Evolutionary conservation across 2,888 invertebrate genomes (phyloP).

Genomic region (Trichogramma evanescens): DNA sequence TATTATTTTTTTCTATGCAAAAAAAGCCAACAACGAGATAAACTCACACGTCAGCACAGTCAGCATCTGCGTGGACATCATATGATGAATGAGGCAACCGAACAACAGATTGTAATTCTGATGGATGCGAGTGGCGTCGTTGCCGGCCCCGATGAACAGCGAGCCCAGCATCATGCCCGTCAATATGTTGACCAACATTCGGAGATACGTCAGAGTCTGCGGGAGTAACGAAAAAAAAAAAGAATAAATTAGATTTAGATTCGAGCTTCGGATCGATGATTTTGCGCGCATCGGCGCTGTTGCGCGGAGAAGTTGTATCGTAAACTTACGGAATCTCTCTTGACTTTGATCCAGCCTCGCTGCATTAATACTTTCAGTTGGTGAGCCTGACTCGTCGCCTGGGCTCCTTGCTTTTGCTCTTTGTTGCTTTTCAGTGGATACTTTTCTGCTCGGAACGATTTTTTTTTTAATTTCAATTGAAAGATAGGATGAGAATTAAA

Average conservation of each 20-base stretch:
- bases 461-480: background rate
- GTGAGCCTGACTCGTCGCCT: slow-evolving; percentile 65
- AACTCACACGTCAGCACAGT: slow-evolving; percentile 78
- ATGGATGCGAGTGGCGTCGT: slow-evolving; percentile 68
- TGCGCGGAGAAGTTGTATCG: background rate
- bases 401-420: slow-evolving; percentile 40
- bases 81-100: slow-evolving; percentile 86
- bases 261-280: too few species aligned
- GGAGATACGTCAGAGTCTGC: slow-evolving; percentile 71
- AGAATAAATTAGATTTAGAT: background rate
- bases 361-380: slow-evolving; percentile 65
- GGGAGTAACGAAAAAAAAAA: background rate
- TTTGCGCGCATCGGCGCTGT: too few species aligned
- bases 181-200: slow-evolving; percentile 66
- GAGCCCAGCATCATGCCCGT: slow-evolving; percentile 72
- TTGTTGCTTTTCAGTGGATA: slow-evolving; percentile 23
- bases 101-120: slow-evolving; percentile 85
- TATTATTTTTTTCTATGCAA: background rate
- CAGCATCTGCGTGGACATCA: slow-evolving; percentile 87
- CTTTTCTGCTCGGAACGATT: background rate
- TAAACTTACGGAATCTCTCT: slow-evolving; percentile 60
- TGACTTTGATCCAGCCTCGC: slow-evolving; percentile 67
- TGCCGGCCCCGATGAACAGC: slow-evolving; percentile 67
- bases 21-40: background rate
- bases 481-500: background rate